A percentile compares a stretch with the other conserved stretches of the same genome.
Conservation (phyloP, 2,888 invertebrate genomes). For the Pseudeuparius sepicola region DNA sequence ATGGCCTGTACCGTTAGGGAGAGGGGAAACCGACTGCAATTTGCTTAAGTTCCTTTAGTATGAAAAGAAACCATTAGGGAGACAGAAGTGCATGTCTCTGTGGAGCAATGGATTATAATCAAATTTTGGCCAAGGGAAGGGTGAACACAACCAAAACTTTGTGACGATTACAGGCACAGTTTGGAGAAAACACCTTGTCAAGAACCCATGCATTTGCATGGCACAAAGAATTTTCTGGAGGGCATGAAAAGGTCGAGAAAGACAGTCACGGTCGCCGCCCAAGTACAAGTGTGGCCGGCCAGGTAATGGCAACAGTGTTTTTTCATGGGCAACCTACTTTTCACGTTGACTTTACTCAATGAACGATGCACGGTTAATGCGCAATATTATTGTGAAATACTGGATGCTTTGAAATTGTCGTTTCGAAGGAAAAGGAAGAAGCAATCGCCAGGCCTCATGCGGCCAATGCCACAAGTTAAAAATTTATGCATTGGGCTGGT, state of each 20-base stretch:
- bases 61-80: conserved; percentile 8
- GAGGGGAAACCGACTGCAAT: conserved; percentile 3
- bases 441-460: conserved; percentile 10
- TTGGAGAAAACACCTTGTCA: not conserved
- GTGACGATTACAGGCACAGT: not conserved
- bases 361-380: conserved; percentile 6
- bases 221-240: conserved; percentile 1
- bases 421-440: conserved; percentile 8
- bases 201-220: not conserved
- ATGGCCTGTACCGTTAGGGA: conserved; percentile 6
- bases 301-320: no score
- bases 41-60: conserved; percentile 7
- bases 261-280: not conserved
- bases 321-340: no score
- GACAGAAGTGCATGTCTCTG: not conserved
- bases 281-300: not conserved
- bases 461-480: conserved; percentile 12
- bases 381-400: conserved; percentile 10
- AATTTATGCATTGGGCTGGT: conserved; percentile 11
- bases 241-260: no score
- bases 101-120: conserved; percentile 1
- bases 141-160: not conserved
- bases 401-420: conserved; percentile 8
- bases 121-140: not conserved
- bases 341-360: no score